Base-by-base conservation (phyloP, 2,888 invertebrate species). In the Caenorhabditis macrosperma region DNA sequence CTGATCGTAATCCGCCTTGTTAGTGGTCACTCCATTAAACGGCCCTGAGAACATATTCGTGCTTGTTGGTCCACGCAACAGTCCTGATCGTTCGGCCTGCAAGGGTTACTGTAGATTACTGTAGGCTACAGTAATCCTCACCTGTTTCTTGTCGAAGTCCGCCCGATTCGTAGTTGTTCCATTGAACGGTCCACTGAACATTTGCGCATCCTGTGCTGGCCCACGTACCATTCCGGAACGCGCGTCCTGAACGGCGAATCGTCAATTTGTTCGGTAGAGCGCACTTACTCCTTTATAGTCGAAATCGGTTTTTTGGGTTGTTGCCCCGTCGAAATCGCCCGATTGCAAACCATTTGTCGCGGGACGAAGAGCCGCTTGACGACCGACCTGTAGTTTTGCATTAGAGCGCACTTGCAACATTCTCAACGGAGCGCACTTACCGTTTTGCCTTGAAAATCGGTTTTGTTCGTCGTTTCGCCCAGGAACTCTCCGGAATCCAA, bases 271-370 rank as follows among this genome's bases (percentile, higher is more conserved):
- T 44, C 4, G 44, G n/a, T 24, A 3, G 2, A 12, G 28, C 41
- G 24, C 26, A 52, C 44, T n/a, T 26, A 82, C 82, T 48, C 68
- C 54, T 61, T 85, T 83, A 38, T 66, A 38, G 35, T 69, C 69
- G 52, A 57, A 85, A 67, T 85, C 85, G 0, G 80, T 68, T 63
- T 82, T 78, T n/a, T 84, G 78, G 0, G 85, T 85, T 0, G 84
- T 82, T 3, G 60, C 50, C 5, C 82, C 84, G 33, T 82, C 76
- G 44, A 85, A 85, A n/a, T 82, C 77, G 15, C 85, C 85, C 20
- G 66, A 55, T 44, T 78, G 77, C 0, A 83, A 33, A 2, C 60
- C 54, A 50, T 63, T 77, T 17, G 71, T 69, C 10, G 67, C 68
- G n/a, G 82, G 82, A 2, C 79, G 77, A 6, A 63, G 24, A 5